These are phyloP conservation scores for Gallinago nigripennis DNA, from an alignment of 2,797 vertebrate genomes.

Conservation along the genomic window DNA sequence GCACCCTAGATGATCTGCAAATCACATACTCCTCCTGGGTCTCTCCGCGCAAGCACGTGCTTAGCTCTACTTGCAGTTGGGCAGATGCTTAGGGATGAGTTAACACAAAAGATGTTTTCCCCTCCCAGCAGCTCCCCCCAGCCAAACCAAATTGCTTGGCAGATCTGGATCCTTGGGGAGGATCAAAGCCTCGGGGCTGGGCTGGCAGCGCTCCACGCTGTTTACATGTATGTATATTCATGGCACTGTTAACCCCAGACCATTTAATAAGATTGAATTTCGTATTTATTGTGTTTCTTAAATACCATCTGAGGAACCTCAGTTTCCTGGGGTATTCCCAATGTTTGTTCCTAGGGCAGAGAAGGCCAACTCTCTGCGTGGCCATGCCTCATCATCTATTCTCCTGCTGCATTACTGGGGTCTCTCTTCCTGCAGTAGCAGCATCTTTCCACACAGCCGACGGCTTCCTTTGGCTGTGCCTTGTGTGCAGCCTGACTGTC, in stretches of 20 bases:
- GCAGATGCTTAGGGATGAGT: not conserved
- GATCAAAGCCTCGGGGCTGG: not conserved
- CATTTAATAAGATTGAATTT: not conserved
- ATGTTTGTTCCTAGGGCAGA: not conserved
- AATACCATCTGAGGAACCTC: slow-evolving; percentile 12
- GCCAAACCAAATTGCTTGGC: slow-evolving; percentile 8
- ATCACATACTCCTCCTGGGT: not conserved
- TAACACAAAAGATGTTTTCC: not conserved
- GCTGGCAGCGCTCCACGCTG: not conserved
- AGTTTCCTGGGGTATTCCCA: slow-evolving; percentile 19
- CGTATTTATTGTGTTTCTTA: not conserved
- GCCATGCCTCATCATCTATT: not conserved
- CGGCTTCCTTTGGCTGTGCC: not conserved
- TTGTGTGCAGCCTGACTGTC: not conserved
- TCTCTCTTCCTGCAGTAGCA: not conserved
- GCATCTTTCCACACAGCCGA: not conserved
- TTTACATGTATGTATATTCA: not conserved
- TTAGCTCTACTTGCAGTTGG: not conserved
- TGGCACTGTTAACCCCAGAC: not conserved
- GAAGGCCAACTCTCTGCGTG: fast-evolving
- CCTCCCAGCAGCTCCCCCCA: not conserved
- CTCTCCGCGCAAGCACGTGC: not conserved
- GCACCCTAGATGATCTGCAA: not conserved
- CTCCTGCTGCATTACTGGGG: not conserved
- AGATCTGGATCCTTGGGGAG: not conserved